Conservation (phyloP, 2,113 vertebrate species). For the Microtus richardsoni region DNA sequence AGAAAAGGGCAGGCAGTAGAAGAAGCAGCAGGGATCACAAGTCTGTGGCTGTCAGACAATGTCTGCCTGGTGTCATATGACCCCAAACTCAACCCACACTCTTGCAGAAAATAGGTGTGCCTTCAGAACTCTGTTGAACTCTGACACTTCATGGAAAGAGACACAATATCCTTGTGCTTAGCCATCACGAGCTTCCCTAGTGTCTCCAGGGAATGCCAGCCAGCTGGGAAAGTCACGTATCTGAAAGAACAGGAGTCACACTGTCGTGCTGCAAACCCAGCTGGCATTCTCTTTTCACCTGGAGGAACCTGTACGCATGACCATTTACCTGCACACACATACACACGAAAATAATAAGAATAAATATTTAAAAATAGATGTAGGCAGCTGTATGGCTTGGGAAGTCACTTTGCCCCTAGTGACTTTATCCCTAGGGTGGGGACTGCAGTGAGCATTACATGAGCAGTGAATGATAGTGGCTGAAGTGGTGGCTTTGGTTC, state of each 20-base stretch:
- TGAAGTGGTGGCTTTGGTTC: neutral
- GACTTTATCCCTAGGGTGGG: neutral
- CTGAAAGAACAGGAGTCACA: neutral
- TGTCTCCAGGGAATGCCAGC: neutral
- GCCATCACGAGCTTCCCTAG: fast-evolving
- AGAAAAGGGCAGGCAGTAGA: neutral
- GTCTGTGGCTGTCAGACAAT: neutral
- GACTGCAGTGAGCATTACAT: neutral
- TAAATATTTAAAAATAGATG: neutral
- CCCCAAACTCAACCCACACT: neutral
- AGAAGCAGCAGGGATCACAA: neutral
- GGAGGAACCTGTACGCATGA: neutral
- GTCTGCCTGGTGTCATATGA: slow-evolving; percentile 52
- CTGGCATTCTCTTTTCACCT: neutral
- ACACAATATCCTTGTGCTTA: neutral
- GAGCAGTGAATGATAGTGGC: neutral
- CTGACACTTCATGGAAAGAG: neutral
- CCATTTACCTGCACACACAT: neutral
- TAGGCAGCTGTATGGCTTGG: neutral
- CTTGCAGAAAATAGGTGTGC: neutral
- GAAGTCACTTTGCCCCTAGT: neutral
- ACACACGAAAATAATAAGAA: neutral
- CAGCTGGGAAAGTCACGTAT: neutral
- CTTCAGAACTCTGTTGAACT: neutral
- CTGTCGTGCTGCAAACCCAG: neutral